phyloP scores from a whole-genome alignment of 92 coral and sea anemone species.

The Chrysogorgia sp. region DNA sequence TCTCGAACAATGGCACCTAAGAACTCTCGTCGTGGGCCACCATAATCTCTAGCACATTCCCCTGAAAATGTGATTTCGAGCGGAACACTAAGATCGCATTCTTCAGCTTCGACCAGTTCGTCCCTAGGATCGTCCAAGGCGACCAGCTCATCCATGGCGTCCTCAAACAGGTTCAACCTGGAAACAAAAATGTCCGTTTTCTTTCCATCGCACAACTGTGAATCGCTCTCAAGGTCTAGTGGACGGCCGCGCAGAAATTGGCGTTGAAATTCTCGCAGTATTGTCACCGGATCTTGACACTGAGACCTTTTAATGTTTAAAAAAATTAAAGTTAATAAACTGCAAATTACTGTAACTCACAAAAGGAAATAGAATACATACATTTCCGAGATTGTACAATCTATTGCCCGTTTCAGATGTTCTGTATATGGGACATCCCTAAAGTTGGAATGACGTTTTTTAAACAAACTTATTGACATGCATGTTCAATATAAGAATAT shows the following conservation, averaged over 20 bases:
- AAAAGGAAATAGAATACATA: no score
- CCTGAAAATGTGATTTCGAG: conserved; percentile 54
- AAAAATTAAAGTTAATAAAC: no score
- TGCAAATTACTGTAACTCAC: no score
- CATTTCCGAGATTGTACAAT: no score
- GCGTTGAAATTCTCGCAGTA: conserved; percentile 1
- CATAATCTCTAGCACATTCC: conserved; percentile 55
- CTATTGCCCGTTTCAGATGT: no score
- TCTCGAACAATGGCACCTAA: conserved; percentile 17
- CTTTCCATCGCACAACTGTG: conserved; percentile 33
- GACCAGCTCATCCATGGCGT: conserved; percentile 54
- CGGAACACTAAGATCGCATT: conserved; percentile 47
- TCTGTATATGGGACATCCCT: no score
- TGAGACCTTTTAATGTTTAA: conserved; percentile 5
- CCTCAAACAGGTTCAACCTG: conserved; percentile 23
- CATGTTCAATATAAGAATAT: no score
- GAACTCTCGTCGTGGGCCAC: conserved; percentile 60
- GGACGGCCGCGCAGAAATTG: conserved; percentile 42
- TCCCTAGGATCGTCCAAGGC: no score
- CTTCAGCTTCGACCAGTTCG: neutral
- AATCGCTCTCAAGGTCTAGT: conserved; percentile 37
- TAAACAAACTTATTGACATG: no score
- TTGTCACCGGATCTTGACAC: conserved; percentile 41
- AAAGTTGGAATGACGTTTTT: no score
- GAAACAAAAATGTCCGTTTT: conserved; percentile 56